Evolutionary conservation across 2,797 vertebrate species (phyloP), one percentile per base, ranked within the genome.

Genomic region (Sebastolobus altivelis): DNA sequence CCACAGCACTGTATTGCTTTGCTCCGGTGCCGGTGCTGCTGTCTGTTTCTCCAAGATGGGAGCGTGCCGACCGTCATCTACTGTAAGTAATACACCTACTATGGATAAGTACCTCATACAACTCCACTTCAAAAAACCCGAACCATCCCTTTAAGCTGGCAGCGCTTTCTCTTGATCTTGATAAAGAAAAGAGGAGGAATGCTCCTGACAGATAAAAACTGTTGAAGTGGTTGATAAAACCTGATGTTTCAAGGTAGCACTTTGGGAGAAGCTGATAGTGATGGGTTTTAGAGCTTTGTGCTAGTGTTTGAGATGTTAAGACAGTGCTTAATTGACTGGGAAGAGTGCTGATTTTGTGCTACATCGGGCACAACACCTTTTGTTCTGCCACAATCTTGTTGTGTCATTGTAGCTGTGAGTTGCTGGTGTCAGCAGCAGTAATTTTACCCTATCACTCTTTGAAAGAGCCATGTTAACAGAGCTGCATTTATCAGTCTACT

Each of bases 401-500:
- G 56, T 61, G 60, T 87, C 27, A 74, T 59, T 43, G 70, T 71
- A 54, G 62, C 59, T 54, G 60, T 20, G 54, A 49, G 35, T 69
- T 9, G 52, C 71, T 62, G 75, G 67, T 80, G 82, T 87, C 80
- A 67, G 75, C 75, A 75, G 76, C 81, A 77, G 60, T 77, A 40
- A 72, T 82, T 74, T 84, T 14, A 65, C 68, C 35, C 68, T 18
- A 70, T 89, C 82, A 72, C 77, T 80, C 66, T 81, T 81, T 80
- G 73, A 88, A 70, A 74, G 82, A 77, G 69, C 69, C 37, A 22
- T 27, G 55, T 75, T 82, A 84, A 61, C 80, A 80, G 61, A 83
- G 69, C 77, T 79, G 82, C 66, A 76, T 81, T 72, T 75, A 83
- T 86, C 79, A 69, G 70, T 83, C 88, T 72, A 43, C 71, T 77